Base-by-base conservation (phyloP, 2,797 vertebrate species). In the Pitangus sulphuratus region DNA sequence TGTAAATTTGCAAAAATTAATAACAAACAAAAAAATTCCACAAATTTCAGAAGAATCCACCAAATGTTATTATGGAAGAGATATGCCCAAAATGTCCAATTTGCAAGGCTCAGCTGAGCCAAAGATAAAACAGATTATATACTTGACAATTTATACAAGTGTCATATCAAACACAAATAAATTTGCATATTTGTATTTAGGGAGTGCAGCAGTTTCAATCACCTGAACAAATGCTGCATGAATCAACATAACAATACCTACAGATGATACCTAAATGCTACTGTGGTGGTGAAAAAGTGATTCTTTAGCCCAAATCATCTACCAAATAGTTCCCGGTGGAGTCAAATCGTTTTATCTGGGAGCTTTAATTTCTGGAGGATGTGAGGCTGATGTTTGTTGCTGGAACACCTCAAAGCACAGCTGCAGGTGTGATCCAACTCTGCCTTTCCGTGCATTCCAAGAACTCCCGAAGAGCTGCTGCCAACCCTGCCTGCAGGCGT, bases 291-390 rank as follows among this genome's bases (percentile, higher is more conserved):
- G 39, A 25, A 40, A 37, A 44, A 8, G 9, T 10, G 4, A 6
- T 22, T 30, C 10, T 53, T 33, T 15, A 88, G 42, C 7, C 9
- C 45, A 17, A 7, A 19, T 40, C 25, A 15, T 37, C 31, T 24
- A 51, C 21, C 25, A 8, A 42, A 28, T 3, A 24, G 28, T 4
- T 45, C 9, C 19, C 0, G 2, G 5, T 0, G 0, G 11, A 78
- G 21, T 12, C 11, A 15, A 16, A 24, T 0, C 4, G n/a, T 39
- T 37, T 42, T 6, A 14, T 12, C 7, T 10, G 28, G 10, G 20
- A 64, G 8, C 9, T 18, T 78, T 19, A 3, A 25, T 18, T 88
- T 47, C 51, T 6, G 8, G 19, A 47, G 44, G 25, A 28, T 6
- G 11, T 0, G 4, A n/a, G 26, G 4, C 64, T 21, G 39, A 6